Evolutionary conservation across 37 sponge, comb jelly and placozoan species (phyloP), one percentile per base, ranked within the genome.

Genomic region (Theonella swinhoei): DNA sequence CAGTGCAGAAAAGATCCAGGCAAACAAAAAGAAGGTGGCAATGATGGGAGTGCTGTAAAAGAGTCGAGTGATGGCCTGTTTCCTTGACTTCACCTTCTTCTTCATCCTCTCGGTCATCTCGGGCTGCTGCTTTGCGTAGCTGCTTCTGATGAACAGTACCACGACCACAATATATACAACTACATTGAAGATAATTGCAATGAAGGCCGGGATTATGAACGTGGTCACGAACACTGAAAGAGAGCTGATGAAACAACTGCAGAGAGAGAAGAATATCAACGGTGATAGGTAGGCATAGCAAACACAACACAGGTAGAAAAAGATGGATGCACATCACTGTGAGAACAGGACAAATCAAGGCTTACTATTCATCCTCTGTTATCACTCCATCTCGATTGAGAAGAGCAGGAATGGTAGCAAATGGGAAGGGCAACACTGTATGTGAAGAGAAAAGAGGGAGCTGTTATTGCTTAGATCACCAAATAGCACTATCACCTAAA

Each of bases 371-470:
- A 40, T 75, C 37, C 7, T 75, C 68, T 64, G 24, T 31, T 22
- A 75, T 65, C 28, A 26, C 22, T 37, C 60, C 74, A 36, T 43
- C 29, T 24, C 68, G 39, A 31, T 83, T 43, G 34, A 83, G 62
- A 26, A 23, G 67, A 42, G 66, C 24, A 17, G 84, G 84, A 5
- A 83, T 31, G 8, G 74, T 47, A 14, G 74, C 84, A 40, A 74
- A 64, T 47, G 84, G 84, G 37, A 83, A 64, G 28, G 84, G 84
- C 54, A 83, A 25, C 76, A 83, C 84, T 83, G 68, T n/a, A n/a
- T n/a, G n/a, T 4, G 71, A 58, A 80, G 34, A 31, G 26, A 22
- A 26, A 25, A 32, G n/a, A 61, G 42, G 8, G 73, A 39, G 25
- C 31, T n/a, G 31, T 22, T 4, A 2, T 34, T 68, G 39, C 58